These are phyloP conservation scores for Icerya purchasi DNA, from an alignment of 2,888 invertebrate species.

Conservation along the genomic window DNA sequence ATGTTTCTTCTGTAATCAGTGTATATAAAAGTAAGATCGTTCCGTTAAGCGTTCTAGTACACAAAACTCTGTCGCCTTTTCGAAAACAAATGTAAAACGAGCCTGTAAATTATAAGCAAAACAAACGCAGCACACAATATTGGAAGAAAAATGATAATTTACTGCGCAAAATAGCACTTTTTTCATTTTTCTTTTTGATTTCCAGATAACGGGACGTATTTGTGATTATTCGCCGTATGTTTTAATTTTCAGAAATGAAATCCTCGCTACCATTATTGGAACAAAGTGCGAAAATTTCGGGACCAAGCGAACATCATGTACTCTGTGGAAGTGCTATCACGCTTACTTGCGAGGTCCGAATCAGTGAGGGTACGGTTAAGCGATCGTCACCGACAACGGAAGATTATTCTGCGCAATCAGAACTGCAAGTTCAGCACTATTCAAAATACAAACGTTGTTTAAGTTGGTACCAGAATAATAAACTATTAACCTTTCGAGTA, in stretches of 20 bases:
- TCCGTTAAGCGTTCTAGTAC: no score
- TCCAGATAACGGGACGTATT: not conserved
- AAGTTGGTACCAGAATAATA: not conserved
- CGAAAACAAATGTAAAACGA: no score
- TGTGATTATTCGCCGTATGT: not conserved
- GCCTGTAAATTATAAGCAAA: no score
- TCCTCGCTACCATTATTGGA: not conserved
- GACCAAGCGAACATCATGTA: constrained; percentile 32
- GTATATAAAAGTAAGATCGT: no score
- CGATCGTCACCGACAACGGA: no score
- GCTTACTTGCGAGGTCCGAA: constrained; percentile 33
- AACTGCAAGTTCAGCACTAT: not conserved
- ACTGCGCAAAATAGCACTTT: no score
- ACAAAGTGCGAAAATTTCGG: constrained; percentile 29
- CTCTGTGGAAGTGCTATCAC: constrained; percentile 32
- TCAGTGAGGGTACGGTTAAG: no score
- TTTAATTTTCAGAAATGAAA: not conserved
- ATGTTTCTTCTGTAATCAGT: no score
- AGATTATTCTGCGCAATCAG: not conserved
- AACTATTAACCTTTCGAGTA: not conserved
- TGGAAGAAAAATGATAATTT: no score
- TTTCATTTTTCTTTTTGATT: not conserved
- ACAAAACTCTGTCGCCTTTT: no score
- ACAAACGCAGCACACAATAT: no score
- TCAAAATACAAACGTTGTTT: not conserved